Base-by-base conservation (phyloP, 2,888 invertebrate species). In the Trachelus stipa region DNA sequence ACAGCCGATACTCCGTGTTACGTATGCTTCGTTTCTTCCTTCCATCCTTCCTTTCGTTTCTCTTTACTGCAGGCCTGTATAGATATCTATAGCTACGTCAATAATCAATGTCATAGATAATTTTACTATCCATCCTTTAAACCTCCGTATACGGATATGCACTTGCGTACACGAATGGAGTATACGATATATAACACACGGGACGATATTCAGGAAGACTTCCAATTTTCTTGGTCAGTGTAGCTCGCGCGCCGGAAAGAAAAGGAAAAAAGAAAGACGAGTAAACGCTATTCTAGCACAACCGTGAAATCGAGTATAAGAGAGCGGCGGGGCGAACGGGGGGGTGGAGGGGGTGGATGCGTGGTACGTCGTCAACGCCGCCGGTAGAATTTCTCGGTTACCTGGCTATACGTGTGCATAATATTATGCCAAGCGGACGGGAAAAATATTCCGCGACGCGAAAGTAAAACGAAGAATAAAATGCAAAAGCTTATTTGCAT, bases 311-410 rank as follows among this genome's bases (percentile, higher is more conserved):
- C 56, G 56, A 23, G 56, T 23, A 56, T 23, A 56, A 23, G 56
- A 56, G 56, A 23, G 56, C 56, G 9, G 23, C 0, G 56, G 56
- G 40, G 15, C 12, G 6, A 4, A 15, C 1, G 15, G 15, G 15
- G 40, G 15, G 56, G 3, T 0, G 56, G 23, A 0, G 56, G 56
- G 2, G 56, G 6, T 56, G 9, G 56, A 56, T 23, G 56, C 56
- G 56, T 56, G 56, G 56, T 33, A 56, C 75, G 68, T 68, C 77
- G 31, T 56, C 56, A 56, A 40, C 73, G 69, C 73, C 74, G 34
- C 68, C 77, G 15, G 56, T 74, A 23, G 37, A 85, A 86, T 87
- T 84, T 87, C 83, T 81, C 81, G 84, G 82, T 82, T 85, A 84
- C 81, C 81, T 82, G 84, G 76, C 75, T 80, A 79, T 73, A 75